Percentiles rank a stretch among this genome's conserved stretches.
phyloP scores from a whole-genome alignment of 53 echinoderm and acorn worm genomes.

The Hippasteria phrygiana region DNA sequence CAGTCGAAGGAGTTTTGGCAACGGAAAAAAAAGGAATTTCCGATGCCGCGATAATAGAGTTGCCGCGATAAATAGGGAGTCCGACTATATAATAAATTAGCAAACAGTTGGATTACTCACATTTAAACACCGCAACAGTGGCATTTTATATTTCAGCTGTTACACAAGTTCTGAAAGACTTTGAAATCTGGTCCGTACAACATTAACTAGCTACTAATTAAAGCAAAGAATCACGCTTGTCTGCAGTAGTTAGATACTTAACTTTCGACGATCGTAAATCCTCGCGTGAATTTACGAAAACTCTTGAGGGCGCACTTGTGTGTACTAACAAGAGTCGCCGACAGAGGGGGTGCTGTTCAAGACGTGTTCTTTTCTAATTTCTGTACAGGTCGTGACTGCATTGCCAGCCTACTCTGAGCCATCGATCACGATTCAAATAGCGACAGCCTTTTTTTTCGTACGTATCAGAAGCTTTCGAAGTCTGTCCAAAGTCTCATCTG shows the following conservation, averaged over 20 bases:
- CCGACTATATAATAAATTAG: too few relatives aligned
- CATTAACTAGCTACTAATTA: not conserved
- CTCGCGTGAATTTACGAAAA: not conserved
- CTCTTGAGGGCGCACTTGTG: conserved; percentile 43
- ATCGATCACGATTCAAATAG: not conserved
- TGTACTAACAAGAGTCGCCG: not conserved
- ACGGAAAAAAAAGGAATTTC: too few relatives aligned
- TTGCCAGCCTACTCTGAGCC: not conserved
- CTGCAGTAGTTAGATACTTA: too few relatives aligned
- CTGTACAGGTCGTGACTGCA: too few relatives aligned
- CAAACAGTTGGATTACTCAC: conserved; percentile 26
- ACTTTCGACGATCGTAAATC: too few relatives aligned
- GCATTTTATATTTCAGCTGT: not conserved
- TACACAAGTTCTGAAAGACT: not conserved
- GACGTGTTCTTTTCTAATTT: conserved; percentile 46
- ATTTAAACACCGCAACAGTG: conserved; percentile 25
- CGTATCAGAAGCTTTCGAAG: not conserved
- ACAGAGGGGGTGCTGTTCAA: conserved; percentile 31
- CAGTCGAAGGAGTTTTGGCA: too few relatives aligned
- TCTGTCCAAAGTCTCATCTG: not conserved
- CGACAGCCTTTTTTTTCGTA: not conserved
- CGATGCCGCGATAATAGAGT: too few relatives aligned
- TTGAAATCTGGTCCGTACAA: not conserved
- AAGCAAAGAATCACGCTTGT: not conserved
- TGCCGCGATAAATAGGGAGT: too few relatives aligned